Evolutionary conservation across 2,797 vertebrate genomes (phyloP).

Genomic region (Enteromius afrohamiltoni): DNA sequence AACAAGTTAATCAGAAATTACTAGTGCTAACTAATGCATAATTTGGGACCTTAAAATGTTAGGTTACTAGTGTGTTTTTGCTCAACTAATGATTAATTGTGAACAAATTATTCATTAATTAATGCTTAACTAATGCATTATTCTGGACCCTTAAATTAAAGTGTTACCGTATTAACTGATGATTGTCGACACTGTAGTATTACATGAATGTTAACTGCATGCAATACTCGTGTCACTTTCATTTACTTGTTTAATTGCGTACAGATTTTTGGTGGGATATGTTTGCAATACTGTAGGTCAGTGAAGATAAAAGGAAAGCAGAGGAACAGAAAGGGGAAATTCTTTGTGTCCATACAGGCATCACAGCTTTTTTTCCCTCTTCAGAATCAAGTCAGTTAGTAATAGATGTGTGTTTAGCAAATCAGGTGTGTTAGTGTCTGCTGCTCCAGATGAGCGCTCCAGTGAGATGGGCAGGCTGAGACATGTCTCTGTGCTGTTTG

Average conservation of each 20-base stretch:
- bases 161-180: no score
- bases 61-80: no score
- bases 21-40: no score
- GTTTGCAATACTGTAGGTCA: neutral
- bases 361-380: neutral
- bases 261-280: neutral
- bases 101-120: no score
- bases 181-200: neutral
- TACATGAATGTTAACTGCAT: neutral
- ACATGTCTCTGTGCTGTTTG: constrained; percentile 24
- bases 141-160: no score
- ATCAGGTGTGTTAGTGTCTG: neutral
- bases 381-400: neutral
- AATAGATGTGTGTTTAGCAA: neutral
- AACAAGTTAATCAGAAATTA: no score
- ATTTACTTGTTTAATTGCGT: neutral
- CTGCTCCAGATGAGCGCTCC: neutral
- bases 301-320: neutral
- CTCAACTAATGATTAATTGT: no score
- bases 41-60: no score
- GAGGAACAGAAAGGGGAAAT: neutral
- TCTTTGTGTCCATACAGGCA: neutral
- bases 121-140: no score
- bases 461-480: constrained; percentile 12
- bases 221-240: neutral